Conservation (phyloP, 1,140 invertebrate genomes). For the Bombus cullumanus region DNA sequence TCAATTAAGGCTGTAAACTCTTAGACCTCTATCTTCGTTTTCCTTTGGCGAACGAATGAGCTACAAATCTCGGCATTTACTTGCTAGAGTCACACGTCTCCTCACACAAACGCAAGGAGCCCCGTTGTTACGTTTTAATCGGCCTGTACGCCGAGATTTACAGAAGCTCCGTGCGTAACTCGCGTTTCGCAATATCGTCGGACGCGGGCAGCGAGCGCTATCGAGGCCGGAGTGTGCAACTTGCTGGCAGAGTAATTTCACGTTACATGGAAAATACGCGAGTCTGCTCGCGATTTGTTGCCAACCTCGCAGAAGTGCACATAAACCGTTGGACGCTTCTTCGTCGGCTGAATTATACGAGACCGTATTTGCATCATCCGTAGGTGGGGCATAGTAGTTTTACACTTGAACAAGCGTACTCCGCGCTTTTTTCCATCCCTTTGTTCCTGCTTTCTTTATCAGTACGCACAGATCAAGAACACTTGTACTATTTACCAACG, state of each 20-base stretch:
- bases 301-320: constrained; percentile 19
- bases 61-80: background rate
- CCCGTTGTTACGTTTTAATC: constrained; percentile 9
- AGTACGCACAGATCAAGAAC: no score
- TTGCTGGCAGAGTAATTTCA: constrained; percentile 32
- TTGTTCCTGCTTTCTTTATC: background rate
- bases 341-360: constrained; percentile 5
- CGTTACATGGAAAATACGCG: constrained; percentile 32
- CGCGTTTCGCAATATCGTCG: constrained; percentile 19
- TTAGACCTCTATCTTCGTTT: background rate
- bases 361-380: constrained; percentile 11
- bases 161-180: background rate
- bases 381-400: background rate
- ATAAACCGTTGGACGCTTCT: background rate
- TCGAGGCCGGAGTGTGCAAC: constrained; percentile 22
- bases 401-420: background rate
- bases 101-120: no score
- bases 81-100: background rate
- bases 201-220: background rate
- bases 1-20: background rate
- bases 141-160: constrained; percentile 9
- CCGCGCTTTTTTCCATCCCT: background rate
- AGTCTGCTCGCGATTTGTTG: constrained; percentile 29
- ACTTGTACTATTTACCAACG: no score
- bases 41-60: background rate